phyloP scores from a whole-genome alignment of 2,888 invertebrate genomes.

The Clanis bilineata region DNA sequence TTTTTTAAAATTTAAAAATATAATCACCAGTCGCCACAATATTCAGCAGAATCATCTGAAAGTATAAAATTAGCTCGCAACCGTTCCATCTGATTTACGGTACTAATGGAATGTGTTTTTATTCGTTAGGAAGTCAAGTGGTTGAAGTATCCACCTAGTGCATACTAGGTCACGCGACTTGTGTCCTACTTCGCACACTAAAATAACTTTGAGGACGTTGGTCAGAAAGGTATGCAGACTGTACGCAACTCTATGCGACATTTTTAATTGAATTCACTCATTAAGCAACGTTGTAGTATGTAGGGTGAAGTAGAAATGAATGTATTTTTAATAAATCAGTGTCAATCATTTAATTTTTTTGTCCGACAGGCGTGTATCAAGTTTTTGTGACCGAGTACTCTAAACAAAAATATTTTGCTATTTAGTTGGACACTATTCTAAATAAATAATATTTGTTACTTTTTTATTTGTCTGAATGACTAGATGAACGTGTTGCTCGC shows the following conservation, averaged over 20 bases:
- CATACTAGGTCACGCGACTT: conserved; percentile 26
- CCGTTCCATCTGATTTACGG: conserved; percentile 29
- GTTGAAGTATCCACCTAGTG: conserved; percentile 20
- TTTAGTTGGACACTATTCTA: too few relatives aligned
- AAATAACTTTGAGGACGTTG: conserved; percentile 27
- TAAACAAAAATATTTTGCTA: too few relatives aligned
- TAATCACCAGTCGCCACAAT: too few relatives aligned
- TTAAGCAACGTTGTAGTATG: not conserved
- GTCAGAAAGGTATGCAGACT: conserved; percentile 14
- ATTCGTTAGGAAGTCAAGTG: conserved; percentile 33
- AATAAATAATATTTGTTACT: too few relatives aligned
- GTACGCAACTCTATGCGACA: not conserved
- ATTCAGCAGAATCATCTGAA: not conserved
- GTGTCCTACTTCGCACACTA: conserved; percentile 27
- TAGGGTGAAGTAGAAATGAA: not conserved
- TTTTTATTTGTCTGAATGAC: too few relatives aligned
- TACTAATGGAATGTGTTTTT: conserved; percentile 33
- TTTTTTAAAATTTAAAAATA: too few relatives aligned
- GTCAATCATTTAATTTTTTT: too few relatives aligned
- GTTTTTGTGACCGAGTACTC: too few relatives aligned
- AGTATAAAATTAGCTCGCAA: not conserved
- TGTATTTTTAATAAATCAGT: too few relatives aligned
- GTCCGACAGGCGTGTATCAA: too few relatives aligned
- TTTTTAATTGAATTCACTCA: conserved; percentile 9
- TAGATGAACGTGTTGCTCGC: too few relatives aligned